Evolutionary conservation across 2,113 vertebrate genomes (phyloP).

Genomic region (Tupaia tana): DNA sequence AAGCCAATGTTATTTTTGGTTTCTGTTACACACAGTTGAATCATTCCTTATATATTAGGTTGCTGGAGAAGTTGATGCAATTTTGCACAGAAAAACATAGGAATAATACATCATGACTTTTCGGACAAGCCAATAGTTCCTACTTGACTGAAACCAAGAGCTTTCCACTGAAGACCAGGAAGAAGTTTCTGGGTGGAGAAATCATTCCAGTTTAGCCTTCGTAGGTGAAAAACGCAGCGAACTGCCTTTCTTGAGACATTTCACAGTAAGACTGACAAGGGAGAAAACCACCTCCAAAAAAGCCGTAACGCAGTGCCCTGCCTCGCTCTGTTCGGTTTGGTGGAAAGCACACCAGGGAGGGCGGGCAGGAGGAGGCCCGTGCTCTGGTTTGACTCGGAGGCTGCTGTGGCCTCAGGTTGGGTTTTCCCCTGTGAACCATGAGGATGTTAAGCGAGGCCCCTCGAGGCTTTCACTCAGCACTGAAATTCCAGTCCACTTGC

Average conservation of each 20-base stretch:
- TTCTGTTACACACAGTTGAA: background rate
- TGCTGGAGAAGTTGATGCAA: too few species aligned
- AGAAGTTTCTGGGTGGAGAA: background rate
- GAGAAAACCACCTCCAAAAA: background rate
- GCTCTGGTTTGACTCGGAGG: background rate
- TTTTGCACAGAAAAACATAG: too few species aligned
- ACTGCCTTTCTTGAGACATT: background rate
- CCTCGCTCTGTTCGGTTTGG: background rate
- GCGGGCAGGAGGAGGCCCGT: too few species aligned
- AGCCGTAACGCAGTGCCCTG: background rate
- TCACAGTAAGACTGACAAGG: background rate
- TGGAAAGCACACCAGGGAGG: background rate
- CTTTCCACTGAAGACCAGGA: background rate
- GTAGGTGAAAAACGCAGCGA: background rate
- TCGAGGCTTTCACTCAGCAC: background rate
- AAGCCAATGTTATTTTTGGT: background rate
- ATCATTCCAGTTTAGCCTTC: background rate
- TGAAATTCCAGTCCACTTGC: background rate
- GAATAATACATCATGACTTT: too few species aligned
- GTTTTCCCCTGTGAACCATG: background rate
- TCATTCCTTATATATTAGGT: background rate
- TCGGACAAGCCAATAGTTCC: background rate
- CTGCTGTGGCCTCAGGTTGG: background rate
- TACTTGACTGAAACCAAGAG: conserved; percentile 28
- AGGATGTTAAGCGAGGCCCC: background rate